phyloP scores from a whole-genome alignment of 1,140 invertebrate genomes.

The Atta cephalotes region DNA sequence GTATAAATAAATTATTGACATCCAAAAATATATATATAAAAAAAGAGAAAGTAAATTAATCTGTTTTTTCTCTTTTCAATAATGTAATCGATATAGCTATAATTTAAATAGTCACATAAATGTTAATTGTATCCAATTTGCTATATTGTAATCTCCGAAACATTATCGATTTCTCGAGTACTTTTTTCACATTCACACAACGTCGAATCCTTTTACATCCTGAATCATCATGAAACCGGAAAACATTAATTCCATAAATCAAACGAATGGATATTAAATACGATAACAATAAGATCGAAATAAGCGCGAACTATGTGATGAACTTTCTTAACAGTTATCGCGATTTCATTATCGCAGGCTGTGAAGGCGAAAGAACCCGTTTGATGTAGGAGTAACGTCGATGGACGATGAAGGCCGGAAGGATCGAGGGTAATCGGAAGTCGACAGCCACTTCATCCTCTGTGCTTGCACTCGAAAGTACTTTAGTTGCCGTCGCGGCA shows the following conservation, averaged over 20 bases:
- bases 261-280: not conserved
- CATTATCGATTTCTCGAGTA: not conserved
- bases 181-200: not conserved
- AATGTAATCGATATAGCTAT: not conserved
- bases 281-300: constrained; percentile 5
- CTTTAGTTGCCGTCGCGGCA: constrained; percentile 47
- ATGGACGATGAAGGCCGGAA: constrained; percentile 18
- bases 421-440: constrained; percentile 9
- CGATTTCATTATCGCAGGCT: constrained; percentile 36
- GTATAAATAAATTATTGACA: not conserved
- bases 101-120: not conserved
- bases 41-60: not conserved
- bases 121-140: not conserved
- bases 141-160: not conserved
- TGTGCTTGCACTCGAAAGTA: constrained; percentile 29
- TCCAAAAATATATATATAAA: not conserved
- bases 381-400: constrained; percentile 7
- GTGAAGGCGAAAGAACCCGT: not conserved
- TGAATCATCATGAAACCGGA: not conserved
- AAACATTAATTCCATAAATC: constrained; percentile 47
- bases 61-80: not conserved
- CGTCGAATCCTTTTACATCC: constrained; percentile 1
- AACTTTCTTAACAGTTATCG: constrained; percentile 59
- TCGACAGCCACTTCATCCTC: not conserved
- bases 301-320: constrained; percentile 3